These are phyloP conservation scores for Notocelia uddmanniana DNA, from an alignment of 2,888 invertebrate genomes.

Conservation along the genomic window DNA sequence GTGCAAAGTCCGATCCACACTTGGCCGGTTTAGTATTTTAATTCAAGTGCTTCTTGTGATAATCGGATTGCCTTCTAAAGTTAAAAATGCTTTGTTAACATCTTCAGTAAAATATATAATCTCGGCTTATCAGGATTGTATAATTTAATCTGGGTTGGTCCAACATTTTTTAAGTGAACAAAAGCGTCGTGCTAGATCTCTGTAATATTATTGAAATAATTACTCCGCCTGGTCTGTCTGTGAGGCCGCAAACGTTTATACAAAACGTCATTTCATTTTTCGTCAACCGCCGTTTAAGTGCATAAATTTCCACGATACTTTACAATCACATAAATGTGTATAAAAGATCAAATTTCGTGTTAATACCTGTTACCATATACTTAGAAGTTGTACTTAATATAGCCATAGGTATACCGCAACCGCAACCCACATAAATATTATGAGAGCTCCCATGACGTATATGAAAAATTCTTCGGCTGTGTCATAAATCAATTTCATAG, in stretches of 20 bases:
- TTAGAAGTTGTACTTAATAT: conserved; percentile 2
- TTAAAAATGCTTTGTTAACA: background rate
- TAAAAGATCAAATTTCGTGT: background rate
- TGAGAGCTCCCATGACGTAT: conserved; percentile 31
- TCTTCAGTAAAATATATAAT: background rate
- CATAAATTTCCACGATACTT: background rate
- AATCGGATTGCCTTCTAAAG: background rate
- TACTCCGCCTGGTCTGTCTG: background rate
- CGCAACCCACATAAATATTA: conserved; percentile 42
- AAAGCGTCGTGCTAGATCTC: conserved; percentile 13
- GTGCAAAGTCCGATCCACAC: no score
- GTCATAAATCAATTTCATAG: conserved; percentile 72
- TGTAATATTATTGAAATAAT: background rate
- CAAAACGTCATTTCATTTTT: background rate
- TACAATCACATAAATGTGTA: background rate
- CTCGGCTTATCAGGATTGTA: conserved; percentile 25
- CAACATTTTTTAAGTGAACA: conserved; percentile 1
- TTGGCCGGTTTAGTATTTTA: no score
- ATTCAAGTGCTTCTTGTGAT: background rate
- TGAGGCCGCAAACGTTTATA: background rate
- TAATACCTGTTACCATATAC: conserved; percentile 6
- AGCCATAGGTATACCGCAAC: background rate
- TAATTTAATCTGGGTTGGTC: conserved; percentile 30
- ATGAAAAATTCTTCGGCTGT: conserved; percentile 43
- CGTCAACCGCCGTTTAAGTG: background rate